phyloP scores from a whole-genome alignment of 2,888 invertebrate genomes.

The Anthrax anthrax region DNA sequence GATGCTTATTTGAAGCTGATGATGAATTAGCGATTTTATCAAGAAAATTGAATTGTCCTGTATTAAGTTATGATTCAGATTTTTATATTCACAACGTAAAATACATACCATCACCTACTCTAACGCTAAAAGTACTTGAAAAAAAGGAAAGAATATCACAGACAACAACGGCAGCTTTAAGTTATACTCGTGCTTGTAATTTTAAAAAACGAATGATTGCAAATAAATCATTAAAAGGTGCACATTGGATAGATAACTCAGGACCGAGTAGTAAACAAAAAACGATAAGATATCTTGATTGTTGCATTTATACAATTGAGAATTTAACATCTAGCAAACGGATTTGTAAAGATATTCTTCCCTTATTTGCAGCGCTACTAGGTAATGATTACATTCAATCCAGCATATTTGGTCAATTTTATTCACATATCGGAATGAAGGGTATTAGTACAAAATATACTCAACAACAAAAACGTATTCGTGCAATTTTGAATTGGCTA shows the following conservation, averaged over 20 bases:
- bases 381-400: slow-evolving; percentile 81
- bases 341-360: slow-evolving; percentile 51
- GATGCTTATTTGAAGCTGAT: slow-evolving; percentile 82
- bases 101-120: slow-evolving; percentile 63
- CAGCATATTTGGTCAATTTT: slow-evolving; percentile 54
- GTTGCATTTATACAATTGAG: slow-evolving; percentile 58
- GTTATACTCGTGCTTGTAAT: slow-evolving; percentile 21
- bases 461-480: slow-evolving; percentile 53
- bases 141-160: slow-evolving; percentile 13
- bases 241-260: neutral
- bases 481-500: slow-evolving; percentile 61
- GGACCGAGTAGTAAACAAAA: slow-evolving; percentile 7
- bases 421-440: slow-evolving; percentile 41
- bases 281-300: slow-evolving; percentile 36
- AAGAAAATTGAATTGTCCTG: slow-evolving; percentile 62
- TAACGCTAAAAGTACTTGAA: slow-evolving; percentile 38
- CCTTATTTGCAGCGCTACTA: slow-evolving; percentile 64
- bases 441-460: slow-evolving; percentile 33
- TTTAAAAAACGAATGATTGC: slow-evolving; percentile 25
- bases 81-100: slow-evolving; percentile 76
- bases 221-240: slow-evolving; percentile 6
- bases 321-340: slow-evolving; percentile 50
- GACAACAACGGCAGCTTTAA: neutral
- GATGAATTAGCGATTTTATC: slow-evolving; percentile 73
- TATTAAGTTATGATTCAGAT: slow-evolving; percentile 87